Base-by-base conservation (phyloP, 2,797 vertebrate genomes). In the Telmatherina bonti region DNA sequence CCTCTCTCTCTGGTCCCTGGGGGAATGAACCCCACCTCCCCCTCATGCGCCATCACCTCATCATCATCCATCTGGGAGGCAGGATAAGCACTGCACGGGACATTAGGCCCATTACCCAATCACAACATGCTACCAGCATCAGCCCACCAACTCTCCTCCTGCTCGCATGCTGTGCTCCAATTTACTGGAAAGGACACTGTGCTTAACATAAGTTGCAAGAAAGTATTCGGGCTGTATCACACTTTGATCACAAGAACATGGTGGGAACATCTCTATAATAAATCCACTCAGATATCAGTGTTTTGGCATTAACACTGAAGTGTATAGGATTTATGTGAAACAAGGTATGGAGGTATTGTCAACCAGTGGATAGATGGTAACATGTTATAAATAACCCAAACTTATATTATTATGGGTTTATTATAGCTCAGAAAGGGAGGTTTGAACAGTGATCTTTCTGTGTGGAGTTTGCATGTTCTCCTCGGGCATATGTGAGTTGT, bases 101-200 rank as follows among this genome's bases (percentile, higher is more conserved):
- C 84, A 88, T 91, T 83, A 89, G 77, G 70, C 74, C 85, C 77
- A 83, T 91, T 92, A 88, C 76, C 79, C 80, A 87, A 88, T 89
- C 86, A 85, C 71, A 63, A 85, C 78, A 79, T 74, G 78, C 72
- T 70, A 82, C 70, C 70, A 79, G 69, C 57, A 45, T 66, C 29
- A 1, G 78, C 79, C 75, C 81, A 78, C 81, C 56, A 1, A 62
- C 59, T 73, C 70, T 63, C 58, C 63, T 57, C 26, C 66, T 60
- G 45, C 78, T 81, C 69, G 84, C 85, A 80, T 3, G 24, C 73
- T 10, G 41, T 5, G 69, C 67, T 84, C 49, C 77, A 76, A 79
- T 83, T 81, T 81, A 81, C 72, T 79, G 75, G 70, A 78, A 88
- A 87, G 78, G 81, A 83, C 70, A 69, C 69, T 71, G 62, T 72